phyloP scores from a whole-genome alignment of 2,888 invertebrate species.

The Flexamia atlantica region DNA sequence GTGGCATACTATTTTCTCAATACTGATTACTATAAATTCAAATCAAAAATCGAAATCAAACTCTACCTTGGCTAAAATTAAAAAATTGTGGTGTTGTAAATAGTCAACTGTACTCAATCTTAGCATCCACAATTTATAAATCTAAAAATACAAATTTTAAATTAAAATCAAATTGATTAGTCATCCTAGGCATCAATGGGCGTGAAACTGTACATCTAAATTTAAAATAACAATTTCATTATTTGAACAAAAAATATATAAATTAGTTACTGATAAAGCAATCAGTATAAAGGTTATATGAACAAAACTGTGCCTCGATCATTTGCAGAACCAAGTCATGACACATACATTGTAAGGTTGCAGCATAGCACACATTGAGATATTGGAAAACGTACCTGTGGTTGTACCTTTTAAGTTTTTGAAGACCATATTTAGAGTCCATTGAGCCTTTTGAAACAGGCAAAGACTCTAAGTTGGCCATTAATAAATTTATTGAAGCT shows the following conservation, averaged over 20 bases:
- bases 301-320: constrained; percentile 29
- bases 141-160: background rate
- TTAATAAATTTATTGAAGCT: constrained; percentile 97
- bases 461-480: constrained; percentile 99
- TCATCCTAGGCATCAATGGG: constrained; percentile 52
- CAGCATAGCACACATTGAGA: constrained; percentile 32
- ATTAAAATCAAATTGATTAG: background rate
- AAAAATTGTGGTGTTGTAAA: background rate
- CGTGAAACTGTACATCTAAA: constrained; percentile 39
- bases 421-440: constrained; percentile 97
- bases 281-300: background rate
- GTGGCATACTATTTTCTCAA: background rate
- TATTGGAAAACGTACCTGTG: constrained; percentile 86
- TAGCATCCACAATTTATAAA: background rate
- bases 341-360: constrained; percentile 39
- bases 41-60: background rate
- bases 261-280: background rate
- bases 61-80: background rate
- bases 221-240: background rate
- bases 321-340: constrained; percentile 15
- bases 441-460: constrained; percentile 99
- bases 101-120: background rate
- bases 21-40: background rate
- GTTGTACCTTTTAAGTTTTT: constrained; percentile 98
- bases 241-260: constrained; percentile 18